phyloP scores from a whole-genome alignment of 2,113 vertebrate genomes.

The Myiopsitta monachus region DNA sequence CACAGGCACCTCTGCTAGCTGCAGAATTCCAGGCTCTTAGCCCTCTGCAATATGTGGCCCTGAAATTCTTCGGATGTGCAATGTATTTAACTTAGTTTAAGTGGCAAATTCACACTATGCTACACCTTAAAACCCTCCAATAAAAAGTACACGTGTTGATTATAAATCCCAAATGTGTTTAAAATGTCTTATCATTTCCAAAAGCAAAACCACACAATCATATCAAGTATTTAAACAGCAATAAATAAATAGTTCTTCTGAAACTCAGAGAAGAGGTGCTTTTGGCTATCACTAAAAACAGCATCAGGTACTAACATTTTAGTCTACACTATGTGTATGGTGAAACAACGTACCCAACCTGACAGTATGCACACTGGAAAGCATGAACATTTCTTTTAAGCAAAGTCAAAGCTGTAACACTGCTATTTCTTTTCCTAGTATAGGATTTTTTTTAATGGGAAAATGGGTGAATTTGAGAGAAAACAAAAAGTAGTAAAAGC shows the following conservation, averaged over 20 bases:
- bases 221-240: conserved; percentile 1
- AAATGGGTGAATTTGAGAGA: background rate
- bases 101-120: background rate
- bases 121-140: background rate
- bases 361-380: background rate
- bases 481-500: background rate
- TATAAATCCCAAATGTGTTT: background rate
- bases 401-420: background rate
- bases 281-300: background rate
- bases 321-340: background rate
- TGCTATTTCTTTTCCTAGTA: background rate
- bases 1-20: background rate
- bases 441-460: background rate
- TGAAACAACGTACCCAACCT: background rate
- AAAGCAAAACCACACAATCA: background rate
- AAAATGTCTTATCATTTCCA: background rate
- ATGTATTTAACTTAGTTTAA: conserved; percentile 5
- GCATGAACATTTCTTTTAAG: background rate
- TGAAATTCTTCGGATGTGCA: background rate
- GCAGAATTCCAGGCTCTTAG: background rate
- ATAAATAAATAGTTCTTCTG: background rate
- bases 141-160: background rate
- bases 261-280: background rate
- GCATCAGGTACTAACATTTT: background rate
- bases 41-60: background rate